Evolutionary conservation across 1,140 invertebrate species (phyloP), one percentile per base, ranked within the genome.

Genomic region (Macrocentrus cingulum): DNA sequence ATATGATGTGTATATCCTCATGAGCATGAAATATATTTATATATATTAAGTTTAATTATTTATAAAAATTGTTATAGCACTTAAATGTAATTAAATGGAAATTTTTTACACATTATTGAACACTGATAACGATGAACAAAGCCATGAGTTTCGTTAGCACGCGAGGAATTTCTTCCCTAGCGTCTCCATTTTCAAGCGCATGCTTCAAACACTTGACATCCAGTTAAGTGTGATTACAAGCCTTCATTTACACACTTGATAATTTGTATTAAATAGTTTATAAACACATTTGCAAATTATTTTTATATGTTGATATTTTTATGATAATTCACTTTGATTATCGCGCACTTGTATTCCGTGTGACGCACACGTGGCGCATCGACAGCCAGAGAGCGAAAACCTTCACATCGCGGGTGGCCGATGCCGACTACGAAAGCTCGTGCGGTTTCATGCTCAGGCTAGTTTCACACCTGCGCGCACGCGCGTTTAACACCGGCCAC

Each of bases 341-440:
- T n/a, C n/a, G n/a, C n/a, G n/a, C n/a, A n/a, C n/a, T n/a, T n/a
- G n/a, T n/a, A n/a, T n/a, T n/a, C n/a, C n/a, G n/a, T n/a, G 41
- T 15, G 39, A 22, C 11, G 37, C 37, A 46, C 48, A 49, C 45
- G 41, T 46, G 50, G n/a, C n/a, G n/a, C n/a, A n/a, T n/a, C n/a
- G 16, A 16, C 45, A 49, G 16, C 9, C 25, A 16, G 41, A 3
- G 25, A 19, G 48, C 36, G 46, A 23, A n/a, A 44, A 66, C 68
- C 66, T 67, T 74, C 64, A 64, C 71, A 72, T 65, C 69, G 68
- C 74, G 72, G 75, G 64, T 72, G 75, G 70, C 75, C 60, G 68
- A 70, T 75, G 76, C 75, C 71, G 70, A 79, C 75, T 79, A 74
- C 72, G 74, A 75, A 75, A 66, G 72, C 69, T 67, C 69, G 69